Percentiles rank a stretch among this genome's conserved stretches.
Conservation (phyloP, 1,140 invertebrate species). For the Ladona fulva region DNA sequence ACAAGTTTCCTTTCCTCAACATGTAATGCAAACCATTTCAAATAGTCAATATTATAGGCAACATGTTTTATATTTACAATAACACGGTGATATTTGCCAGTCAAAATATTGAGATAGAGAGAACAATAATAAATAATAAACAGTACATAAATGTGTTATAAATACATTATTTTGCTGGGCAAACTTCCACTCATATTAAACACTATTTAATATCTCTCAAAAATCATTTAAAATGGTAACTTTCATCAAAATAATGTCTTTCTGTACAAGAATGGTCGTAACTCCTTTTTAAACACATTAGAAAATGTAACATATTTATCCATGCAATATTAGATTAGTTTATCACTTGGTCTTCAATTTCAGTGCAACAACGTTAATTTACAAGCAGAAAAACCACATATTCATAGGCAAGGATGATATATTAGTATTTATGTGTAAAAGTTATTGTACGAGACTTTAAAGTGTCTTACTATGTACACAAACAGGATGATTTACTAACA, state of each 20-base stretch:
- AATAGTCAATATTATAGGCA: slow-evolving; percentile 5
- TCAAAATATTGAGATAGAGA: background rate
- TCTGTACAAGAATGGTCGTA: slow-evolving; percentile 2
- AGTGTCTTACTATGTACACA: slow-evolving; percentile 6
- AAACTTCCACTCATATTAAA: slow-evolving; percentile 10
- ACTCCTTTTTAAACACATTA: slow-evolving; percentile 5
- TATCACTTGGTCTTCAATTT: slow-evolving; percentile 10
- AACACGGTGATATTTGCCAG: background rate
- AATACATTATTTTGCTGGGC: slow-evolving; percentile 1
- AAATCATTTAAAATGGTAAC: slow-evolving; percentile 10
- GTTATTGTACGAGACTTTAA: slow-evolving; percentile 1
- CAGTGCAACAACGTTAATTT: slow-evolving; percentile 1
- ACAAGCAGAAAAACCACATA: background rate
- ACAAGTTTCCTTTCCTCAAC: background rate
- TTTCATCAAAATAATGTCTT: slow-evolving; percentile 10
- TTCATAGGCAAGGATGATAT: slow-evolving; percentile 5
- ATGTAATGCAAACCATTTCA: slow-evolving; percentile 6
- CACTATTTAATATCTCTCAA: slow-evolving; percentile 10
- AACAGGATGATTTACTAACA: slow-evolving; percentile 2
- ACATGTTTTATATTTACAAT: background rate
- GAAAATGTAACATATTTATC: slow-evolving; percentile 10
- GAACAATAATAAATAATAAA: slow-evolving; percentile 11
- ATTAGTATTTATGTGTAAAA: slow-evolving; percentile 8
- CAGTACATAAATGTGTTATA: slow-evolving; percentile 10
- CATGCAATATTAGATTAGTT: slow-evolving; percentile 4